Evolutionary conservation across 2,888 invertebrate genomes (phyloP).

Genomic region (Arrhopalites spinosus): DNA sequence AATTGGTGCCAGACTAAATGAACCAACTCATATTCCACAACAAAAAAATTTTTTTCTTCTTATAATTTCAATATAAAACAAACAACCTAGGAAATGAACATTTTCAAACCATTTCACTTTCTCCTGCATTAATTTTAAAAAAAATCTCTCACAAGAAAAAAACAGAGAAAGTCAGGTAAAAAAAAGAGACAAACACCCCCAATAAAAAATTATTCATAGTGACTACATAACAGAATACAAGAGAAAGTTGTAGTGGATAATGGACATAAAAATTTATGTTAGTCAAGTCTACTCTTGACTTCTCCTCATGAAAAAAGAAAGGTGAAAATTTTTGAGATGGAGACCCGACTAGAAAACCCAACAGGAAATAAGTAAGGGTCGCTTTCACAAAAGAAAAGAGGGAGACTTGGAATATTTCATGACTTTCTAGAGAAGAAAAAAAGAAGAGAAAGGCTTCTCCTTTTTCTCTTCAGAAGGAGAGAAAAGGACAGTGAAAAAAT

Average conservation of each 20-base stretch:
- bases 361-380: background rate
- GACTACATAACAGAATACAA: background rate
- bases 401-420: background rate
- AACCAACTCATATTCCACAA: no score
- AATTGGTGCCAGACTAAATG: no score
- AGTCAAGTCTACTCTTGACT: background rate
- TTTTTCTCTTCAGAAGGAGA: no score
- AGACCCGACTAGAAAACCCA: no score
- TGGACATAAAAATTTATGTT: background rate
- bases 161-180: no score
- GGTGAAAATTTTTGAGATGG: background rate
- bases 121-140: no score
- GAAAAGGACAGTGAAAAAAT: no score
- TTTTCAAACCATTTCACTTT: no score
- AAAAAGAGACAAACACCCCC: no score
- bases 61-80: background rate
- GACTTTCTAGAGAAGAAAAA: background rate
- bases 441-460: no score
- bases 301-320: background rate
- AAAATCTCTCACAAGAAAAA: no score
- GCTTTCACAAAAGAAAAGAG: background rate
- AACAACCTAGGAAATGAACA: background rate
- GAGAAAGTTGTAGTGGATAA: background rate
- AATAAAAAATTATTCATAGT: no score
- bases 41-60: background rate